A percentile compares a stretch with the other conserved stretches of the same genome.
phyloP scores from a whole-genome alignment of 2,797 vertebrate species.

The Epinephelus malabaricus region DNA sequence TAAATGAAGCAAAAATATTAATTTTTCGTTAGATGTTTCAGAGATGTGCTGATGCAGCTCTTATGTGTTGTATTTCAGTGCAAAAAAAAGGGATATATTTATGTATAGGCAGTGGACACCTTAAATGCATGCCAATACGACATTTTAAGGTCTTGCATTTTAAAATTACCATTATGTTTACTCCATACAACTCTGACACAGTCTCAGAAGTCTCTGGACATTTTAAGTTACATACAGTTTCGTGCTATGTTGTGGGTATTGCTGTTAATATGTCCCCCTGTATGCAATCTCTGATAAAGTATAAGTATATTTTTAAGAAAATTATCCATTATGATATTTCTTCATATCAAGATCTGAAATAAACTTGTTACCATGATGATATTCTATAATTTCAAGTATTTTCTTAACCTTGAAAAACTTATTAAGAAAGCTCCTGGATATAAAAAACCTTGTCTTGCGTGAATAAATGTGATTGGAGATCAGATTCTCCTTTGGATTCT shows the following conservation, averaged over 20 bases:
- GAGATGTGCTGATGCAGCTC: not conserved
- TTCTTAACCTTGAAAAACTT: conserved; percentile 70
- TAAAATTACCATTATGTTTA: not conserved
- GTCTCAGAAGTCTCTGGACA: not conserved
- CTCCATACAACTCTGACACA: not conserved
- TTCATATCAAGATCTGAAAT: conserved; percentile 1
- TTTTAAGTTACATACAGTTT: not conserved
- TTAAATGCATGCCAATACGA: not conserved
- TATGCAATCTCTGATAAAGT: not conserved
- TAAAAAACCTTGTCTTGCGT: conserved; percentile 68
- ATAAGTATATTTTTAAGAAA: not conserved
- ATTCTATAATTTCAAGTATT: conserved; percentile 28
- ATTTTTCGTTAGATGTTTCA: no score
- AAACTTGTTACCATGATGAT: conserved; percentile 2
- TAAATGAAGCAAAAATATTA: no score
- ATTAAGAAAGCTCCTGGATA: conserved; percentile 67
- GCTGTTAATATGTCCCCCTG: not conserved
- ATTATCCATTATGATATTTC: not conserved
- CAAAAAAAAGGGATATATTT: not conserved
- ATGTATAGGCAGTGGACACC: not conserved
- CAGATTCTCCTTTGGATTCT: conserved; percentile 70
- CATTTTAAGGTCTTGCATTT: not conserved
- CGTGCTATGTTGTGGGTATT: not conserved
- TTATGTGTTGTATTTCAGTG: not conserved
- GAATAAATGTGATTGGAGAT: conserved; percentile 74